Evolutionary conservation across 2,888 invertebrate genomes (phyloP), one percentile per base, ranked within the genome.

Genomic region (Pyralis farinalis): DNA sequence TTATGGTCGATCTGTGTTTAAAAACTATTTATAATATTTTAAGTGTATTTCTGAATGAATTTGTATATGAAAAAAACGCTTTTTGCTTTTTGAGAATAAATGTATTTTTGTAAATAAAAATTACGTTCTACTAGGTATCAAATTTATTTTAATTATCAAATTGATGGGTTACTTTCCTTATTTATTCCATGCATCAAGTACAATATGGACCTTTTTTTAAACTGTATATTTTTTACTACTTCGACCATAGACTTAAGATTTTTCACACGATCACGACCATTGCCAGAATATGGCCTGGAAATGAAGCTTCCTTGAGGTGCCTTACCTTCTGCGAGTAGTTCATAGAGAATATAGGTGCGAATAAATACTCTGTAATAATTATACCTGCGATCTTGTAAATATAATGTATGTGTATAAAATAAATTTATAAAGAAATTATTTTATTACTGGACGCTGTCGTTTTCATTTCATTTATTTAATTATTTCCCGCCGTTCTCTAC

Each of bases 341-440:
- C 61, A 55, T 55, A 53, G 44, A 42, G 50, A 60, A 63, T 63
- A 64, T 78, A 81, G 83, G 83, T 85, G 84, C 85, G 74, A 80
- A 63, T 67, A 48, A 73, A 86, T 86, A 85, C 86, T 86, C 86
- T 64, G 48, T 80, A 71, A 72, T 69, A 46, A 71, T 66, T 71
- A 74, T 70, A 75, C 58, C 65, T 65, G 71, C 76, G 73, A 71
- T 71, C 72, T 64, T 73, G 85, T 86, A 87, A 80, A 81, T 80
- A 81, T 62, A 55, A 75, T 63, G 51, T 82, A 61, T 75, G 68
- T 80, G 75, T 84, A 83, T 43, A 78, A 75, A 72, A 71, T 72
- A 62, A 71, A 66, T 63, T 58, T 79, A 81, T 78, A 78, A 83
- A 71, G 76, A 85, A 84, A 80, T 73, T 87, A 87, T 87, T 87